A percentile compares a stretch with the other conserved stretches of the same genome.
These are phyloP conservation scores for Chaetops frenatus DNA, from an alignment of 2,113 vertebrate genomes.

Conservation along the genomic window DNA sequence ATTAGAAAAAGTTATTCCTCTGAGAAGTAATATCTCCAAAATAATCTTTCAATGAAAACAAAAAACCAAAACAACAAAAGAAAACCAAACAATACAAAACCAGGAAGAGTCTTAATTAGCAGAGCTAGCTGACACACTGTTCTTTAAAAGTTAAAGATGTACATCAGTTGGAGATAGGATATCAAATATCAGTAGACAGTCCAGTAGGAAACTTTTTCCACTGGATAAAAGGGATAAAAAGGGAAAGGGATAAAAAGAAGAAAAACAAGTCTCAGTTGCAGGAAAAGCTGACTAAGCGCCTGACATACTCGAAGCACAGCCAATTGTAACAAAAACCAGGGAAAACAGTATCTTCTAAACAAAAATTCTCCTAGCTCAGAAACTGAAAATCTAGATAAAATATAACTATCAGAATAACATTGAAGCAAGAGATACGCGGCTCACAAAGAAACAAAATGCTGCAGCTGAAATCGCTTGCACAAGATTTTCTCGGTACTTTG, in stretches of 20 bases:
- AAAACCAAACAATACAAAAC: not conserved
- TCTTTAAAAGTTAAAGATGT: conserved; percentile 24
- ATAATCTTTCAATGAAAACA: not conserved
- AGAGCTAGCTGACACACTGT: not conserved
- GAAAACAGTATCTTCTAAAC: not conserved
- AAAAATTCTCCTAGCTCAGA: not conserved
- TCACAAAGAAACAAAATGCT: not conserved
- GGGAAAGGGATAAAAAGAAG: conserved; percentile 35
- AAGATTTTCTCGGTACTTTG: not conserved
- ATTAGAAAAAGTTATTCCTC: not conserved
- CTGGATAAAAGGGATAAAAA: conserved; percentile 24
- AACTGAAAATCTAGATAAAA: not conserved
- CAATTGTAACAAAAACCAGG: not conserved
- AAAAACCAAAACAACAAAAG: not conserved
- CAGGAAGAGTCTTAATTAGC: not conserved
- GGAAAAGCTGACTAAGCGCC: conserved; percentile 40
- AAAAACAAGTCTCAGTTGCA: conserved; percentile 18
- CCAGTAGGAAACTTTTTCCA: conserved; percentile 31
- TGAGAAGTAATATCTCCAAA: not conserved
- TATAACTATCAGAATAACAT: not conserved
- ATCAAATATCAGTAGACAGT: conserved; percentile 33
- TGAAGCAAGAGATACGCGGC: accelerated
- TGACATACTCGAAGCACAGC: not conserved
- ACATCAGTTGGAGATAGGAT: not conserved
- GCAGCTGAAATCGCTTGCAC: not conserved